Conservation (phyloP, 2,797 vertebrate genomes). For the Eulemur coronatus region DNA sequence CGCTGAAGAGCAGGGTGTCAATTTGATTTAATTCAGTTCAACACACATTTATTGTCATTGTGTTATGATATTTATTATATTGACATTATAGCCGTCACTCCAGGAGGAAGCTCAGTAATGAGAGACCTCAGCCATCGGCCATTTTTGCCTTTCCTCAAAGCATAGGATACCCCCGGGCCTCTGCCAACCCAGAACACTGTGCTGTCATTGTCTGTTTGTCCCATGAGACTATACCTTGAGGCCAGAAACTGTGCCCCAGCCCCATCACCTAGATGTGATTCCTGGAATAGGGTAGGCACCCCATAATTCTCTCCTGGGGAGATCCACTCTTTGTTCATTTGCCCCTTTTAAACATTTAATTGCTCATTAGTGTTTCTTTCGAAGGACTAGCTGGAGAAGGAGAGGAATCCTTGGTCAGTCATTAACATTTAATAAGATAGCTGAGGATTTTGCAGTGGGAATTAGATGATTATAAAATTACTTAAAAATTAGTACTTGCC, state of each 20-base stretch:
- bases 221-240: neutral
- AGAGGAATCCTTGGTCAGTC: neutral
- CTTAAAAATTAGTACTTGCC: neutral
- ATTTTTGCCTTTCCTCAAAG: neutral
- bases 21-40: constrained; percentile 51
- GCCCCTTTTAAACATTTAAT: constrained; percentile 31
- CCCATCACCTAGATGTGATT: neutral
- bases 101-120: constrained; percentile 8
- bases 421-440: constrained; percentile 9
- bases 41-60: constrained; percentile 45
- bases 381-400: neutral
- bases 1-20: neutral
- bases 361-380: constrained; percentile 50
- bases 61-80: constrained; percentile 52
- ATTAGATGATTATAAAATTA: neutral
- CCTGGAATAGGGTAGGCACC: neutral
- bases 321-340: neutral
- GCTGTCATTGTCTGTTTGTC: neutral
- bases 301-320: neutral
- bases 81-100: neutral
- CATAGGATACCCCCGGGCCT: neutral
- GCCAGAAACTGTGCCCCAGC: neutral
- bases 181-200: neutral
- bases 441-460: neutral
- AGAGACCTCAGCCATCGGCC: constrained; percentile 1